These are phyloP conservation scores for Dendroctonus ponderosae DNA, from an alignment of 1,140 invertebrate genomes.

Conservation along the genomic window DNA sequence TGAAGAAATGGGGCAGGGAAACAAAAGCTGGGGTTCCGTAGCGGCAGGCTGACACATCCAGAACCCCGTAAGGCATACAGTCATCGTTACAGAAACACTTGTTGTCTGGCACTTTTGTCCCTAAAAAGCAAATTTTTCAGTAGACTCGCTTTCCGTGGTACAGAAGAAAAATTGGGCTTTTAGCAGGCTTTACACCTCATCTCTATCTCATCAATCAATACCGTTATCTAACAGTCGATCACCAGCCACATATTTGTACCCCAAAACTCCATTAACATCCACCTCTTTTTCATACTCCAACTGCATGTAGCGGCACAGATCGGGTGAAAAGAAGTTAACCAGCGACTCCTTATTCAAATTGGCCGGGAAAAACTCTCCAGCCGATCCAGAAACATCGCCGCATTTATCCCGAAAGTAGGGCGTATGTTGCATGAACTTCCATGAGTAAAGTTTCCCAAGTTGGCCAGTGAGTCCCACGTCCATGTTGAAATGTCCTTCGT, in stretches of 20 bases:
- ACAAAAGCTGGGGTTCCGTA: constrained; percentile 64
- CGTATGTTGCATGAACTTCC: constrained; percentile 57
- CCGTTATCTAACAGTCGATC: constrained; percentile 60
- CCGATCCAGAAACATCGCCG: constrained; percentile 58
- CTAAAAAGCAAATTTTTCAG: constrained; percentile 41
- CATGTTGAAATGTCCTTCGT: constrained; percentile 45
- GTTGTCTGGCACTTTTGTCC: constrained; percentile 61
- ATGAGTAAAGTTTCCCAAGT: constrained; percentile 56
- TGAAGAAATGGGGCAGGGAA: constrained; percentile 72
- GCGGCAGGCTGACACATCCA: constrained; percentile 59
- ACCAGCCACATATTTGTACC: constrained; percentile 57
- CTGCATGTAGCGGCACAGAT: constrained; percentile 61
- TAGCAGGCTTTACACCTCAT: neutral
- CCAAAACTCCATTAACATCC: constrained; percentile 53
- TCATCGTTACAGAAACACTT: constrained; percentile 70
- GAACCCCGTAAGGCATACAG: constrained; percentile 65
- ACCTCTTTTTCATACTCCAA: constrained; percentile 40
- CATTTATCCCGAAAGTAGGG: constrained; percentile 52
- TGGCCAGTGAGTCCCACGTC: constrained; percentile 40
- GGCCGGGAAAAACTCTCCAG: constrained; percentile 74
- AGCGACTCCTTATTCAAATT: constrained; percentile 57
- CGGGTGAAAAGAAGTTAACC: constrained; percentile 64
- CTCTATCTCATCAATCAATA: constrained; percentile 35
- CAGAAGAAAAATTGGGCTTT: neutral
- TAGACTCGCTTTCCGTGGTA: neutral